Conservation (phyloP, 2,888 invertebrate species). For the Imbricaverruca yamaguchii region DNA sequence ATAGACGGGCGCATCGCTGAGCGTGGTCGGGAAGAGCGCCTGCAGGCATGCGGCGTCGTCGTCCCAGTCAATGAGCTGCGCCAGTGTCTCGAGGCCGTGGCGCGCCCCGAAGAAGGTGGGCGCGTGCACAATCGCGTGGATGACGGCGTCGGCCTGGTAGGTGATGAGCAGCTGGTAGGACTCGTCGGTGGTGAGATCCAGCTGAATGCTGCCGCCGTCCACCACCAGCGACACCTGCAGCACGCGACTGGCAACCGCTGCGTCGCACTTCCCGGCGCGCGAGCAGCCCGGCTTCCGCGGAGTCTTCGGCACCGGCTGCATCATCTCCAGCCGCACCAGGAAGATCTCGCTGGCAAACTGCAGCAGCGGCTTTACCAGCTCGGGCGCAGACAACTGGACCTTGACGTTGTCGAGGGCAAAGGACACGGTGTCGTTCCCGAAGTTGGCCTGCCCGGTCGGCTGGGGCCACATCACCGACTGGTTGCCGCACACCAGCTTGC, state of each 20-base stretch:
- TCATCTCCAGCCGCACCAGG: conserved; percentile 25
- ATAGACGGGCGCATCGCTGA: conserved; percentile 47
- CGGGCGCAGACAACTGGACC: neutral
- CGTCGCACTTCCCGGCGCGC: conserved; percentile 24
- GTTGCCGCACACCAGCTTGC: conserved; percentile 59
- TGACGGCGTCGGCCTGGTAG: neutral
- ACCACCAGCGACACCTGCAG: conserved; percentile 25
- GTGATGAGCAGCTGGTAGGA: conserved; percentile 25
- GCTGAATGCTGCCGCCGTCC: neutral
- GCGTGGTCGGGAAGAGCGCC: conserved; percentile 26
- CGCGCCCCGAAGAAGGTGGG: conserved; percentile 33
- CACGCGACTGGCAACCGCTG: conserved; percentile 1
- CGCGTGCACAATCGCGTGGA: conserved; percentile 26
- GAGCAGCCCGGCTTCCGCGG: neutral
- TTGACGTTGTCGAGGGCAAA: conserved; percentile 26
- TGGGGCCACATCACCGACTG: conserved; percentile 63
- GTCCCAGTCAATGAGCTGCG: conserved; percentile 32
- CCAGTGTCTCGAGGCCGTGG: conserved; percentile 33
- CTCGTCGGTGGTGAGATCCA: conserved; percentile 25
- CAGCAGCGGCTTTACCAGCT: conserved; percentile 13
- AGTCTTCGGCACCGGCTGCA: conserved; percentile 22
- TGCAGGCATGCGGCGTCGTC: conserved; percentile 27
- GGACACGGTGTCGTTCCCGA: conserved; percentile 21
- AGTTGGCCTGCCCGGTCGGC: conserved; percentile 45
- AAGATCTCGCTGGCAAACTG: conserved; percentile 27